Conservation (phyloP, 2,113 vertebrate genomes). For the Aythya baeri region DNA sequence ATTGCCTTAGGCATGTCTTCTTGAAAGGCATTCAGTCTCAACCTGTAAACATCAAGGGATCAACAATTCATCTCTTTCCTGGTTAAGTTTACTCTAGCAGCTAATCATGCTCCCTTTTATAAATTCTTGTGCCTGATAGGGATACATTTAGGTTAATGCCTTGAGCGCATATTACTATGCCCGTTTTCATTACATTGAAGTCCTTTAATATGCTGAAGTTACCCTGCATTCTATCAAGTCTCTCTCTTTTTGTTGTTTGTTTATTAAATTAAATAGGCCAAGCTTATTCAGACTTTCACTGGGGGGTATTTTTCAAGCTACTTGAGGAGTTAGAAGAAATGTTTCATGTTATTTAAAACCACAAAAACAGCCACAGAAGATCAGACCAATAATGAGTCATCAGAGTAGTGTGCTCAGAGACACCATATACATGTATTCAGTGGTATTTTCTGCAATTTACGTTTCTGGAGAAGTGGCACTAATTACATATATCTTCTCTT, state of each 20-base stretch:
- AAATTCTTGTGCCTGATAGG: neutral
- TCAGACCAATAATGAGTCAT: neutral
- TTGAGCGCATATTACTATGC: neutral
- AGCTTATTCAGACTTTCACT: neutral
- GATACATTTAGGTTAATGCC: neutral
- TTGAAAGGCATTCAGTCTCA: conserved; percentile 22
- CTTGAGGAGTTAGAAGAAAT: neutral
- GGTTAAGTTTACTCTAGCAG: neutral
- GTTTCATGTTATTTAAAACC: neutral
- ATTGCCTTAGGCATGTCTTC: neutral
- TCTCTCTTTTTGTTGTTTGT: neutral
- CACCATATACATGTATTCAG: neutral
- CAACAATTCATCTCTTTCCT: conserved; percentile 1
- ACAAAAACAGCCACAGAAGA: neutral
- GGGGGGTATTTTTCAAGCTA: neutral
- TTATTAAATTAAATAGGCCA: neutral
- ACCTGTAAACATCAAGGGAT: neutral
- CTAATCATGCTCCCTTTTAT: neutral
- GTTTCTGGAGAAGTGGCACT: neutral
- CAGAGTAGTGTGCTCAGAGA: neutral
- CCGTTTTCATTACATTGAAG: neutral
- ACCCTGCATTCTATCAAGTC: neutral
- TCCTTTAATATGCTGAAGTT: neutral
- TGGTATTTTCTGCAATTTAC: neutral
- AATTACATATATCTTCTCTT: neutral